Evolutionary conservation across 2,888 invertebrate genomes (phyloP).

Genomic region (Drosophila paramelanica): DNA sequence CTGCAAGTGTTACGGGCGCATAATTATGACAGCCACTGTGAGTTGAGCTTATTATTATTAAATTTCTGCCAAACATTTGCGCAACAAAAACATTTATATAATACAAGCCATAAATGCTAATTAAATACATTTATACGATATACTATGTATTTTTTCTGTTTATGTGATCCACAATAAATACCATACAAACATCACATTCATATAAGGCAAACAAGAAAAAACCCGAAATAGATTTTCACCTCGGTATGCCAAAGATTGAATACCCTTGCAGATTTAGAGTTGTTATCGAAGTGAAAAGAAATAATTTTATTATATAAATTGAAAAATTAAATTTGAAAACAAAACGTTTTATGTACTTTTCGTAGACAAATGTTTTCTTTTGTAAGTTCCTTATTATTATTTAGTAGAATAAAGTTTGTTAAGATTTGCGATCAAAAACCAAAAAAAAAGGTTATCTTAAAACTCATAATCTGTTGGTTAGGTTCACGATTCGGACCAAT

Average conservation of each 20-base stretch:
- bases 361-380: too few relatives aligned
- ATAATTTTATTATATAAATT: too few relatives aligned
- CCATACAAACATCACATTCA: background rate
- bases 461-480: too few relatives aligned
- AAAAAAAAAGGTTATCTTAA: too few relatives aligned
- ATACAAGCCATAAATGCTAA: slow-evolving; percentile 38
- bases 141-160: background rate
- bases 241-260: background rate
- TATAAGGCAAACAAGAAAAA: slow-evolving; percentile 1
- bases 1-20: slow-evolving; percentile 15
- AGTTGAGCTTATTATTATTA: slow-evolving; percentile 28
- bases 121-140: slow-evolving; percentile 29
- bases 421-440: too few relatives aligned
- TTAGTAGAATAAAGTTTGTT: too few relatives aligned
- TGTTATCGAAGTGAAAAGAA: too few relatives aligned
- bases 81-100: slow-evolving; percentile 38
- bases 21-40: slow-evolving; percentile 39
- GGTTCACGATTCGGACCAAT: too few relatives aligned
- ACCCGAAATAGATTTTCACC: background rate
- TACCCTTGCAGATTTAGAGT: background rate
- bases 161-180: slow-evolving; percentile 11
- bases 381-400: too few relatives aligned
- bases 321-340: too few relatives aligned
- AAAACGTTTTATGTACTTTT: too few relatives aligned
- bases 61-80: slow-evolving; percentile 23